Evolutionary conservation across 92 coral and sea anemone species (phyloP).

Genomic region (Epizoanthus fatuus): DNA sequence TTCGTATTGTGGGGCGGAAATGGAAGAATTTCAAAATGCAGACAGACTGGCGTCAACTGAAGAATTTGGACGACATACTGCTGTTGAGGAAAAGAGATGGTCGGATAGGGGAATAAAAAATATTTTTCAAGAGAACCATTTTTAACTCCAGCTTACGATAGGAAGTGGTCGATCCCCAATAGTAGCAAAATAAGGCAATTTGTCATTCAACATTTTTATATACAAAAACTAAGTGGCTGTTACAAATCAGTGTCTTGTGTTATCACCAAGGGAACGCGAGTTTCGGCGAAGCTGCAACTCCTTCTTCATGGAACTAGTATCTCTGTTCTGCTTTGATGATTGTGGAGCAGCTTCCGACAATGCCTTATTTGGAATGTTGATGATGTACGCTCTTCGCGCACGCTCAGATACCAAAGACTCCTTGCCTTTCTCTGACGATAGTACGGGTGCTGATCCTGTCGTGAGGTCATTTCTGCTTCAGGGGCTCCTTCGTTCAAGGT

Average conservation of each 20-base stretch:
- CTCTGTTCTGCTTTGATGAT: conserved; percentile 25
- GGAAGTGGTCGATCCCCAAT: too few species aligned
- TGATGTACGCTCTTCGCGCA: conserved; percentile 27
- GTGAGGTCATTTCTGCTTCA: conserved; percentile 30
- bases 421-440: conserved; percentile 17
- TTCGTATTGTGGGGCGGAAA: too few species aligned
- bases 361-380: conserved; percentile 10
- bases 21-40: too few species aligned
- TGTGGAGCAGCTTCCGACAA: neutral
- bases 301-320: conserved; percentile 27
- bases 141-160: too few species aligned
- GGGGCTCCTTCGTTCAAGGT: conserved; percentile 14
- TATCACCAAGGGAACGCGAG: conserved; percentile 16
- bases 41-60: too few species aligned
- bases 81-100: too few species aligned
- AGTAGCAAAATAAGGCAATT: too few species aligned
- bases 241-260: neutral
- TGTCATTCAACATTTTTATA: too few species aligned
- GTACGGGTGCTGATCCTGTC: neutral
- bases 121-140: too few species aligned
- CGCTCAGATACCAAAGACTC: conserved; percentile 8
- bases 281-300: conserved; percentile 23
- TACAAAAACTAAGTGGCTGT: too few species aligned
- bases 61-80: too few species aligned
- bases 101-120: too few species aligned